A percentile compares a stretch with the other conserved stretches of the same genome.
These are phyloP conservation scores for Brachionus rotundiformis DNA, from an alignment of 1,140 invertebrate genomes.

Conservation along the genomic window DNA sequence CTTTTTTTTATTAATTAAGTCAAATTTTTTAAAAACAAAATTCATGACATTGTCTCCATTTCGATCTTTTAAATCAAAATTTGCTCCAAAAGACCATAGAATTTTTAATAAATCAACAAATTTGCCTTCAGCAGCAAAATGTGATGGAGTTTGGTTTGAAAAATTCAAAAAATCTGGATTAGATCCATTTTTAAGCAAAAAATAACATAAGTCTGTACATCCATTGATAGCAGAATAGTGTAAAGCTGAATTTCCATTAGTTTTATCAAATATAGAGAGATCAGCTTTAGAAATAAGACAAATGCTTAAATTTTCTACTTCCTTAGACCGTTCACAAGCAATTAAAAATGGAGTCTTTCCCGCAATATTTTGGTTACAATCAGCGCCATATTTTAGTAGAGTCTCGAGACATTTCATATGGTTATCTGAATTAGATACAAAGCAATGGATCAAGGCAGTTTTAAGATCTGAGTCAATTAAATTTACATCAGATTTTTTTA, in stretches of 20 bases:
- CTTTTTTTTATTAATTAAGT: neutral
- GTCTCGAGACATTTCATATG: neutral
- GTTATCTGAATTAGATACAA: neutral
- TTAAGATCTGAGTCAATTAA: neutral
- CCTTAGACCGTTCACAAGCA: neutral
- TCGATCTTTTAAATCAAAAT: neutral
- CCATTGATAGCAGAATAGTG: constrained; percentile 19
- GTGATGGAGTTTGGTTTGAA: neutral
- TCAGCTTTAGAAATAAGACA: neutral
- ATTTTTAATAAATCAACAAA: neutral
- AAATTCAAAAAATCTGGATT: neutral
- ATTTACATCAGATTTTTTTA: neutral
- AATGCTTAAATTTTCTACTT: neutral
- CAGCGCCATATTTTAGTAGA: neutral
- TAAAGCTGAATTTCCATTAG: neutral
- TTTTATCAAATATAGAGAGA: neutral
- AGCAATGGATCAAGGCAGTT: neutral
- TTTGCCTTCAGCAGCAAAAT: neutral
- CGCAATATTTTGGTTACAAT: neutral
- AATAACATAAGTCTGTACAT: neutral
- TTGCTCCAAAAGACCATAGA: constrained; percentile 1
- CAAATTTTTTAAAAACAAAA: constrained; percentile 12
- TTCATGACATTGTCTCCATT: neutral
- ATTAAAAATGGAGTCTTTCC: neutral
- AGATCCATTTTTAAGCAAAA: neutral